A percentile compares a stretch with the other conserved stretches of the same genome.
These are phyloP conservation scores for Catharus fuscescens DNA, from an alignment of 2,113 vertebrate species.

Conservation along the genomic window DNA sequence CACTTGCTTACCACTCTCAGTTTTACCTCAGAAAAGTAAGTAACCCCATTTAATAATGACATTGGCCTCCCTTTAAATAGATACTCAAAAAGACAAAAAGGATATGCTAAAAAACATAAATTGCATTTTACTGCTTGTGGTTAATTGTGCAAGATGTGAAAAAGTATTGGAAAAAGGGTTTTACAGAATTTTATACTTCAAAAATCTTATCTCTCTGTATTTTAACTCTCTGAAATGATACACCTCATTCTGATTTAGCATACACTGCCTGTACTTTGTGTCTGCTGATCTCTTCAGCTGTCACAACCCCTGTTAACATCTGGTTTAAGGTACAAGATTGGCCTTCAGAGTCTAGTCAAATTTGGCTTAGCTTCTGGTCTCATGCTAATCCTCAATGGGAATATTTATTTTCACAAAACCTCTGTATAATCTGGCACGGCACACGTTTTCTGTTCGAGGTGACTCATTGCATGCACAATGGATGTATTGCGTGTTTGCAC, in stretches of 20 bases:
- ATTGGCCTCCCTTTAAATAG: neutral
- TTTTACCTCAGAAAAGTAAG: neutral
- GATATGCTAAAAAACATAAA: neutral
- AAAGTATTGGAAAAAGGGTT: neutral
- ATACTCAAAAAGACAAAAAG: neutral
- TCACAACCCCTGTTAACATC: conserved; percentile 50
- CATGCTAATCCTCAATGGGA: conserved; percentile 67
- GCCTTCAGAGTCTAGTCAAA: conserved; percentile 36
- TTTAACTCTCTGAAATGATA: neutral
- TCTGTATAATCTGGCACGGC: conserved; percentile 54
- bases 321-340: conserved; percentile 44
- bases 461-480: conserved; percentile 59
- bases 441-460: conserved; percentile 5
- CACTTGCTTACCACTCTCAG: neutral
- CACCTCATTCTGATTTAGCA: neutral
- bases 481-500: conserved; percentile 13
- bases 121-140: neutral
- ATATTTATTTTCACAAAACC: conserved; percentile 69
- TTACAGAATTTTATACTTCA: neutral
- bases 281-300: conserved; percentile 35
- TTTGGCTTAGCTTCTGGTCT: conserved; percentile 62
- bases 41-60: neutral
- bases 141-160: neutral
- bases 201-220: neutral
- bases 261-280: neutral